phyloP scores from a whole-genome alignment of 2,888 invertebrate species.

The Drosophila neutralis region DNA sequence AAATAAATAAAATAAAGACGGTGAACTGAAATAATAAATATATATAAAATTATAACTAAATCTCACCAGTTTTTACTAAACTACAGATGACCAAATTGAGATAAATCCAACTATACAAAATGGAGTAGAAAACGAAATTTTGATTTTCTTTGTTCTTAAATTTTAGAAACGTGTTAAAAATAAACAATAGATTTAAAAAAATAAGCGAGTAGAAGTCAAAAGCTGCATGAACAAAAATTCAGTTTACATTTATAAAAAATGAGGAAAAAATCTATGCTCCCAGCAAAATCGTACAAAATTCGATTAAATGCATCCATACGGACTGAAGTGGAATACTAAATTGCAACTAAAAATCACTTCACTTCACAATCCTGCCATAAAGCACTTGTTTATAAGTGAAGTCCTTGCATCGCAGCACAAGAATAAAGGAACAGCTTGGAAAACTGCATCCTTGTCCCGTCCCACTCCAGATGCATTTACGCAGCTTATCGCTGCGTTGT shows the following conservation, averaged over 20 bases:
- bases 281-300: neutral
- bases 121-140: neutral
- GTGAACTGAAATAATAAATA: too few relatives aligned
- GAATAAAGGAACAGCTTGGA: neutral
- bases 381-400: neutral
- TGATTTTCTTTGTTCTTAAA: neutral
- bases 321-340: neutral
- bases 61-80: neutral
- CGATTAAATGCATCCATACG: neutral
- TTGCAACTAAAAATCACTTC: neutral
- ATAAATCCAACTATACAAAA: neutral
- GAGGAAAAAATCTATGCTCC: too few relatives aligned
- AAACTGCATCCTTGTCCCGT: neutral
- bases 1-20: too few relatives aligned
- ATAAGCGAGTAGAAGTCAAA: neutral
- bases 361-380: neutral
- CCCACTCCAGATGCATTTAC: neutral
- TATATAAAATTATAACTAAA: too few relatives aligned
- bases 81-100: neutral
- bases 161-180: too few relatives aligned
- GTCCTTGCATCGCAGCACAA: neutral
- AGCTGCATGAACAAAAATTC: neutral
- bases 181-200: neutral
- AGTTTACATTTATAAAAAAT: neutral
- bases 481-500: slow-evolving; percentile 30